These are phyloP conservation scores for Parochlus steinenii DNA, from an alignment of 2,888 invertebrate genomes.

Conservation along the genomic window DNA sequence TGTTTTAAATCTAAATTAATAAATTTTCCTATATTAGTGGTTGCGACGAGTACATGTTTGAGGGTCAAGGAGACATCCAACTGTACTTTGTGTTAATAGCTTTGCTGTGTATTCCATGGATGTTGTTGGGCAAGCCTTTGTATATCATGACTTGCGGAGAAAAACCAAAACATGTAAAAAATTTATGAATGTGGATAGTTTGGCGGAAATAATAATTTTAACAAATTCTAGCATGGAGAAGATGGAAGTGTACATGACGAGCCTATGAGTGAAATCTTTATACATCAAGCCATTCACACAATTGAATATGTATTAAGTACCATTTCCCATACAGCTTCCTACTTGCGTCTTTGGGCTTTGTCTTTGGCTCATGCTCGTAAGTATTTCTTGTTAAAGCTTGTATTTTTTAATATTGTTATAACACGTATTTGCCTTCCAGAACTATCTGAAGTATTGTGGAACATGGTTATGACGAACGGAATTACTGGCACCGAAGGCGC, in stretches of 20 bases:
- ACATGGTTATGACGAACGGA: constrained; percentile 68
- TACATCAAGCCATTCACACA: constrained; percentile 90
- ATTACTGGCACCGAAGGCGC: constrained; percentile 36
- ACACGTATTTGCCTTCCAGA: too few species aligned
- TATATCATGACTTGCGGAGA: constrained; percentile 42
- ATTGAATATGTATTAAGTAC: constrained; percentile 94
- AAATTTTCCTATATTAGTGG: too few species aligned
- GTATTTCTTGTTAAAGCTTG: constrained; percentile 20
- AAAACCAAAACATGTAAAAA: constrained; percentile 19
- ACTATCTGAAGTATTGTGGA: constrained; percentile 81
- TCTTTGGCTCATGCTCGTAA: constrained; percentile 89
- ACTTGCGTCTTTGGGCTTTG: constrained; percentile 89
- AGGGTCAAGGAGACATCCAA: constrained; percentile 55
- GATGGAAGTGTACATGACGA: constrained; percentile 40
- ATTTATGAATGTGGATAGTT: background rate
- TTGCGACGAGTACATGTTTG: constrained; percentile 50
- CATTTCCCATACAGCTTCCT: constrained; percentile 92
- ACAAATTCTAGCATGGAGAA: constrained; percentile 17
- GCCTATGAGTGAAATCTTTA: constrained; percentile 73
- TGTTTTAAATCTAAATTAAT: too few species aligned
- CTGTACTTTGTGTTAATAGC: constrained; percentile 59
- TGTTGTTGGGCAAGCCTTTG: constrained; percentile 84
- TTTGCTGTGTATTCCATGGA: constrained; percentile 77
- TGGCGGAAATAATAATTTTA: constrained; percentile 5
- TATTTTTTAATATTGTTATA: too few species aligned